phyloP scores from a whole-genome alignment of 2,113 vertebrate genomes.

The Rhombomys opimus region DNA sequence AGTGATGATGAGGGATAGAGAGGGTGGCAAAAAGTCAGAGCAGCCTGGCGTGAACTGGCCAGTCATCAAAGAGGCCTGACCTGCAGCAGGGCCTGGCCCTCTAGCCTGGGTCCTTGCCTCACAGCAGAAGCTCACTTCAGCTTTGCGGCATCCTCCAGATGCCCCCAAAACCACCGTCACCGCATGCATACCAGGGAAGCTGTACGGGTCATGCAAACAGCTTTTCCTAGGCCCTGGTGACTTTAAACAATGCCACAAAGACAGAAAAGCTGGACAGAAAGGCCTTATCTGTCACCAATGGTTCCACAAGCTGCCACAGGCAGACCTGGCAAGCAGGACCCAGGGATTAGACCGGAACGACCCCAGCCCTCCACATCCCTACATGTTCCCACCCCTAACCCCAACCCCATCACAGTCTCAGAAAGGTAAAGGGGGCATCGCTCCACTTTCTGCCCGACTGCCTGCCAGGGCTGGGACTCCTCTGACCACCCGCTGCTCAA shows the following conservation, averaged over 20 bases:
- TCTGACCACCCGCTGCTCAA: not conserved
- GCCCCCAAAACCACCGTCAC: not conserved
- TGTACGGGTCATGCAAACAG: conserved; percentile 55
- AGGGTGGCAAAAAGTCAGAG: not conserved
- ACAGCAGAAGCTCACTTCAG: not conserved
- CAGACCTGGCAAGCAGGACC: not conserved
- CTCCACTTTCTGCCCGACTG: not conserved
- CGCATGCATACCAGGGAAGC: not conserved
- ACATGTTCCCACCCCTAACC: not conserved
- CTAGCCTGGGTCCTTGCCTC: not conserved
- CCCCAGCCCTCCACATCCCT: not conserved
- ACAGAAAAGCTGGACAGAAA: not conserved
- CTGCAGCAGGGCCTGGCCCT: not conserved
- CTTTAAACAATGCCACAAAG: conserved; percentile 16
- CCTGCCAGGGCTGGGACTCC: not conserved
- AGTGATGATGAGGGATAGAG: not conserved
- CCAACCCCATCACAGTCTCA: not conserved
- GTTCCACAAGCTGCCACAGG: conserved; percentile 32
- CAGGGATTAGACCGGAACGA: not conserved
- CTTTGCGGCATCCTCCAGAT: not conserved
- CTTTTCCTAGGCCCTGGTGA: conserved; percentile 50
- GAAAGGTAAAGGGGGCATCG: not conserved
- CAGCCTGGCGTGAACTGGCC: not conserved
- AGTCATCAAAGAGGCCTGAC: not conserved
- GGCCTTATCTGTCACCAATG: too few species aligned